Evolutionary conservation across 1,140 invertebrate species (phyloP).

Genomic region (Xylocopa sonorina): DNA sequence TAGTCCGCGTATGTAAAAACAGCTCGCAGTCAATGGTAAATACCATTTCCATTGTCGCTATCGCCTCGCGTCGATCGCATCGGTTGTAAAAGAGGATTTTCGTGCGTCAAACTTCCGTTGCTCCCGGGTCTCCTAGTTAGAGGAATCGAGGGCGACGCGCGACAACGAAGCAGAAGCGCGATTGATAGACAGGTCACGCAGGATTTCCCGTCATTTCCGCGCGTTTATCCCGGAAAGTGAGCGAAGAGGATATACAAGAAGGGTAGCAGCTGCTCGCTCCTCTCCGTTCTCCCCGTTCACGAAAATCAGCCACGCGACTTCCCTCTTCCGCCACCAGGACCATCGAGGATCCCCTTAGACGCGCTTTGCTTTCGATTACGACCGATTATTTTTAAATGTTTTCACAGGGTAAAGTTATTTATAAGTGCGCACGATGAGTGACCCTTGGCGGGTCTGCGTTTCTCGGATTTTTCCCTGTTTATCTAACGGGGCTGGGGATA

Average conservation of each 20-base stretch:
- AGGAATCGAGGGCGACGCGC: neutral
- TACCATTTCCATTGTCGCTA: too few species aligned
- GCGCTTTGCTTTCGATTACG: constrained; percentile 32
- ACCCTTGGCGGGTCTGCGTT: neutral
- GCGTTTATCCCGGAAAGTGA: constrained; percentile 25
- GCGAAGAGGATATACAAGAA: constrained; percentile 25
- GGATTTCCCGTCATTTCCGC: constrained; percentile 31
- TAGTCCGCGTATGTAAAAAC: too few species aligned
- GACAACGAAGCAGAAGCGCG: neutral
- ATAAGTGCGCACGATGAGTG: constrained; percentile 8
- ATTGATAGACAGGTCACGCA: constrained; percentile 21
- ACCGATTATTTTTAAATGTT: constrained; percentile 48
- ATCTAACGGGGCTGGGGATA: neutral
- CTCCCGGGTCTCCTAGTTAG: neutral
- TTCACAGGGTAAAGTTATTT: constrained; percentile 35
- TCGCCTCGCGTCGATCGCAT: neutral
- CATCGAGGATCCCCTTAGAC: neutral
- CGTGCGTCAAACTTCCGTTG: neutral
- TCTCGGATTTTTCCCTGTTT: constrained; percentile 8
- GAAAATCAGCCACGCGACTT: constrained; percentile 28
- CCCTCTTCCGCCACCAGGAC: neutral
- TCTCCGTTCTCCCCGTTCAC: constrained; percentile 30
- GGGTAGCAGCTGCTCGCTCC: constrained; percentile 17
- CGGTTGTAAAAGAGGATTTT: neutral
- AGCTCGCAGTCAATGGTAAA: too few species aligned